Percentiles rank a stretch among this genome's conserved stretches.
phyloP scores from a whole-genome alignment of 2,797 vertebrate species.

The Selene dorsalis region DNA sequence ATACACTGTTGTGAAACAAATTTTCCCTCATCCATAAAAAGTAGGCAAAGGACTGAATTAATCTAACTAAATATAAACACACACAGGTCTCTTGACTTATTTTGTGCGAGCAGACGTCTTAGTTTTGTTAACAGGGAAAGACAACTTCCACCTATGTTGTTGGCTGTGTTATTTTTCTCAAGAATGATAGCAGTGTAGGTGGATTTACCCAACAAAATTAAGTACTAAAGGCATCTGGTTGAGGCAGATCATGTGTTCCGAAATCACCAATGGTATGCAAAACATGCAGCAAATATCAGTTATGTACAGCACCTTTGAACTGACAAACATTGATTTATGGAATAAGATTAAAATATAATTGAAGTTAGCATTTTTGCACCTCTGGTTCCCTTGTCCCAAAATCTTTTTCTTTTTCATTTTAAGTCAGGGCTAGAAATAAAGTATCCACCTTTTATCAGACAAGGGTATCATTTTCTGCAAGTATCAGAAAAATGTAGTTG shows the following conservation, averaged over 20 bases:
- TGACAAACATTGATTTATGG: not conserved
- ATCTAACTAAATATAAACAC: not conserved
- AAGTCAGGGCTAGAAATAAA: not conserved
- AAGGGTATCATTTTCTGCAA: too few species aligned
- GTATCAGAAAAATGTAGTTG: too few species aligned
- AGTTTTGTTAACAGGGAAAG: not conserved
- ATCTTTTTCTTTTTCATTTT: not conserved
- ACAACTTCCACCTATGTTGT: not conserved
- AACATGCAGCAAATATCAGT: constrained; percentile 3
- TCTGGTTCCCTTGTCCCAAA: not conserved
- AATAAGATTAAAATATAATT: not conserved
- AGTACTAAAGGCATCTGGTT: not conserved
- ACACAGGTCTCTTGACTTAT: not conserved
- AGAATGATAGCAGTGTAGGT: not conserved
- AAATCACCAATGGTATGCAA: constrained; percentile 7
- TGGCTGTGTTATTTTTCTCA: not conserved
- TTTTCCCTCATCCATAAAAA: not conserved
- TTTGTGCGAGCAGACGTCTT: not conserved
- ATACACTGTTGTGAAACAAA: not conserved
- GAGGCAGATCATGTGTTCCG: not conserved
- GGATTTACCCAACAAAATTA: constrained; percentile 3
- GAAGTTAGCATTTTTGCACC: too few species aligned
- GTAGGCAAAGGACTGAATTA: not conserved
- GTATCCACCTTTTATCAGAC: too few species aligned
- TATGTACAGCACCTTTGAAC: not conserved